Conservation (phyloP, 2,888 invertebrate species). For the Diplolepis rosae region DNA sequence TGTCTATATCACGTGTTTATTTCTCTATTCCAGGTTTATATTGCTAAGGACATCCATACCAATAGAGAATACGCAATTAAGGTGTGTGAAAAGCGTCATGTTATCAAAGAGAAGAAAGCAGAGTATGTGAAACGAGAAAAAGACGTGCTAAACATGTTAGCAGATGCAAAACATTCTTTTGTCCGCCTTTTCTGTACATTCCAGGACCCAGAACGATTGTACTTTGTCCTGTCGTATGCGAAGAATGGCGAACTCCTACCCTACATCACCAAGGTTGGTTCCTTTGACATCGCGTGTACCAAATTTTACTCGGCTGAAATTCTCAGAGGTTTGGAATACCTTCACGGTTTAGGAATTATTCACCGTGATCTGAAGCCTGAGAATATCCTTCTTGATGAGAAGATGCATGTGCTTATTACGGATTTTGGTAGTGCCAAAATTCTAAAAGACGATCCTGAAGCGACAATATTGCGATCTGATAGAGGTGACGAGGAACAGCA, state of each 20-base stretch:
- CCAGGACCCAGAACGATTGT: constrained; percentile 93
- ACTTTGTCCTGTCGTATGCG: constrained; percentile 96
- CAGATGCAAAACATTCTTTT: constrained; percentile 88
- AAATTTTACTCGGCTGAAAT: constrained; percentile 97
- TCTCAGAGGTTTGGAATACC: constrained; percentile 91
- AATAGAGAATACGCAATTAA: constrained; percentile 97
- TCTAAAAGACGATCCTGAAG: constrained; percentile 73
- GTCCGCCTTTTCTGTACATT: constrained; percentile 97
- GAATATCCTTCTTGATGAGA: constrained; percentile 95
- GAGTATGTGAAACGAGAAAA: constrained; percentile 96
- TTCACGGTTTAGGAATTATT: constrained; percentile 91
- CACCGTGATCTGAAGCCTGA: constrained; percentile 99
- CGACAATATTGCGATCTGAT: constrained; percentile 27
- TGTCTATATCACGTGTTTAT: not conserved
- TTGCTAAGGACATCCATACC: constrained; percentile 93
- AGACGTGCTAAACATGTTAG: constrained; percentile 91
- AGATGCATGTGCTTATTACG: constrained; percentile 96
- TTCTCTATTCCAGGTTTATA: constrained; percentile 79
- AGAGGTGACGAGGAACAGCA: constrained; percentile 46
- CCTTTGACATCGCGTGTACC: constrained; percentile 91
- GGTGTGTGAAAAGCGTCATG: constrained; percentile 97
- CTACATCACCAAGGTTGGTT: constrained; percentile 92
- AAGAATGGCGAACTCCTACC: constrained; percentile 95
- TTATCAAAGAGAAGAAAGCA: constrained; percentile 93
- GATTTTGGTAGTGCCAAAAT: constrained; percentile 98